Conservation (phyloP, 2,113 vertebrate species). For the Tylochromis polylepis region DNA sequence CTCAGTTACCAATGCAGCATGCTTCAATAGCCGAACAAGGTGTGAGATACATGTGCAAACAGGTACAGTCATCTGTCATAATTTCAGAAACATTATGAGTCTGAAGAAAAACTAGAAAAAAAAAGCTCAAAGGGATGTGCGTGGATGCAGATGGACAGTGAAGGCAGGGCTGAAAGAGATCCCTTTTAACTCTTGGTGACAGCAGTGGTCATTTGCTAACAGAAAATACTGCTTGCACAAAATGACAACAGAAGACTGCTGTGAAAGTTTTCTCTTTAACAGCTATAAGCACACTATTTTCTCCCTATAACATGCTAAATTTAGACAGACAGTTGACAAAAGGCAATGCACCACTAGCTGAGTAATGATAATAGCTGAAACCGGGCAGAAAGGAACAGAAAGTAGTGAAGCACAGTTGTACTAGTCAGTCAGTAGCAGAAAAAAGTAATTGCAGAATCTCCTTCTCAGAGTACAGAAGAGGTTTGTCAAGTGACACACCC, state of each 20-base stretch:
- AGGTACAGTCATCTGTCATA: conserved; percentile 41
- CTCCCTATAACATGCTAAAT: background rate
- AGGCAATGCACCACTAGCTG: background rate
- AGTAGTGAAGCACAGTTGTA: background rate
- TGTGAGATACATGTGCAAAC: conserved; percentile 19
- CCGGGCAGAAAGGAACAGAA: background rate
- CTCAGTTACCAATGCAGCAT: conserved; percentile 32
- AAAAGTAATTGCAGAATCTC: background rate
- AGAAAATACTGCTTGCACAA: background rate
- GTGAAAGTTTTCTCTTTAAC: background rate
- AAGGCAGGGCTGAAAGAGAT: background rate
- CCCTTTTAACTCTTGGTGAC: background rate
- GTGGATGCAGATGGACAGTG: background rate
- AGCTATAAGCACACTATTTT: background rate
- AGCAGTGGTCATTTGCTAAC: background rate
- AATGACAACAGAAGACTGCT: background rate
- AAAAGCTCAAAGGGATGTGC: background rate
- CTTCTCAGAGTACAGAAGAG: background rate
- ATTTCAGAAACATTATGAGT: conserved; percentile 16
- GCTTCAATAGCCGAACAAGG: conserved; percentile 31
- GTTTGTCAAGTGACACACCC: background rate
- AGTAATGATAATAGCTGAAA: background rate
- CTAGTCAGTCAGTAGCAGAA: background rate
- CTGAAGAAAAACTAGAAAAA: background rate
- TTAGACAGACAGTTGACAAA: background rate